Base-by-base conservation (phyloP, 2,797 vertebrate species). In the Rhinoraja longicauda region DNA sequence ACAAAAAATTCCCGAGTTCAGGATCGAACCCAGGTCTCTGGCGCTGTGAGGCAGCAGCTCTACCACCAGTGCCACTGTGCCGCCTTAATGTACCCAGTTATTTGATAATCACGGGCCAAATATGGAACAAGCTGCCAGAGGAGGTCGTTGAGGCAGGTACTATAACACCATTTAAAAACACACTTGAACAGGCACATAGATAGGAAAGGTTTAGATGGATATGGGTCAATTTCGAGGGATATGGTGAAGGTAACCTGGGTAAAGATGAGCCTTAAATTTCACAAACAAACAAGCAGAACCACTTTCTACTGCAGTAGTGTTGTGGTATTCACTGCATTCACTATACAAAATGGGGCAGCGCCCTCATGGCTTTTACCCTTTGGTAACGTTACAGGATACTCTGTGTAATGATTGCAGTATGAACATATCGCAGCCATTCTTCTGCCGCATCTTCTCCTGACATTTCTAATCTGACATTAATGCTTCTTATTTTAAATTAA, bases 301-400 rank as follows among this genome's bases (percentile, higher is more conserved):
- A n/a, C 84, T 3, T 32, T 88, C 6, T 32, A 6, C 32, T 21
- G 15, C 17, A 88, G 24, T 67, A 19, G 1, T 67, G 29, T 32
- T 88, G n/a, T 88, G 62, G 21, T 36, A 88, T 10, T 19, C 7
- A 77, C 13, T 77, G 5, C 45, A 53, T 53, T 17, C 36, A 10
- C 19, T 19, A 67, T 67, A 32, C 88, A 88, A 88, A 88, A 88
- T 88, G 84, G 84, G 62, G 9, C 84, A 88, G n/a, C 36, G 88
- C 84, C 84, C 62, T 67, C 29, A 67, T 73, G 62, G 62, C 32
- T 62, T 36, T 7, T 67, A 36, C 29, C 13, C 59, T 19, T 19
- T 67, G 84, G 84, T 32, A 32, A 36, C 9, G 36, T 32, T 64
- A 67, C 15, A 67, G 59, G 8, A 64, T 17, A 86, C 86, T 36